phyloP scores from a whole-genome alignment of 2,797 vertebrate species.

The Florisuga fusca region DNA sequence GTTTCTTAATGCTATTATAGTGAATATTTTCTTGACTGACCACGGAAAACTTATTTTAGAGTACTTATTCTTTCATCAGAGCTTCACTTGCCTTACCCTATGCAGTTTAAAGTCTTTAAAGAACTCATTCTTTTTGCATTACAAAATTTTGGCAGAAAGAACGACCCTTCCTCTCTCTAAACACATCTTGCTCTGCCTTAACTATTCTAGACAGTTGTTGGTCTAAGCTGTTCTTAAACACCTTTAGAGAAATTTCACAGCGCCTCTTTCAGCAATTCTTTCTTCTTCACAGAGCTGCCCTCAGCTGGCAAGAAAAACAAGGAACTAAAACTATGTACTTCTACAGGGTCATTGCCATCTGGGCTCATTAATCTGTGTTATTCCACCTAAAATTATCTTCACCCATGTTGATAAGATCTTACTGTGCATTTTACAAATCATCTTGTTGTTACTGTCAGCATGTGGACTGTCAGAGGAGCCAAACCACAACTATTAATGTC shows the following conservation, averaged over 20 bases:
- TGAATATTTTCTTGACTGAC: neutral
- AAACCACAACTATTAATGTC: neutral
- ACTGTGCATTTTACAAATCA: neutral
- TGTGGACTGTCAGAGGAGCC: neutral
- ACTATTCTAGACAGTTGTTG: neutral
- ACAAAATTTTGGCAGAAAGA: neutral
- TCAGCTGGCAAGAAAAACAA: neutral
- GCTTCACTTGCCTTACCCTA: neutral
- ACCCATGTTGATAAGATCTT: neutral
- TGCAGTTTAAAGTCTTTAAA: neutral
- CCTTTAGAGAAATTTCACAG: neutral
- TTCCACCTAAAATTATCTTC: neutral
- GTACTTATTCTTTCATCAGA: neutral
- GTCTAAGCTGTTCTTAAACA: neutral
- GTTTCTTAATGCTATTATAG: slow-evolving; percentile 20
- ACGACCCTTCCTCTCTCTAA: neutral
- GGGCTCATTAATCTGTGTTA: neutral
- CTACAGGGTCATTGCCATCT: neutral
- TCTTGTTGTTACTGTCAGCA: neutral
- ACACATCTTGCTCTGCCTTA: neutral
- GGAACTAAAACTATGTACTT: neutral
- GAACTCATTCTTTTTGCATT: neutral
- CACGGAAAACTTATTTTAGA: neutral
- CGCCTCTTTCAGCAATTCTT: neutral
- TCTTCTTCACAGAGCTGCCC: neutral